A percentile compares a stretch with the other conserved stretches of the same genome.
These are phyloP conservation scores for Mallotus villosus DNA, from an alignment of 2,797 vertebrate genomes.

Conservation along the genomic window DNA sequence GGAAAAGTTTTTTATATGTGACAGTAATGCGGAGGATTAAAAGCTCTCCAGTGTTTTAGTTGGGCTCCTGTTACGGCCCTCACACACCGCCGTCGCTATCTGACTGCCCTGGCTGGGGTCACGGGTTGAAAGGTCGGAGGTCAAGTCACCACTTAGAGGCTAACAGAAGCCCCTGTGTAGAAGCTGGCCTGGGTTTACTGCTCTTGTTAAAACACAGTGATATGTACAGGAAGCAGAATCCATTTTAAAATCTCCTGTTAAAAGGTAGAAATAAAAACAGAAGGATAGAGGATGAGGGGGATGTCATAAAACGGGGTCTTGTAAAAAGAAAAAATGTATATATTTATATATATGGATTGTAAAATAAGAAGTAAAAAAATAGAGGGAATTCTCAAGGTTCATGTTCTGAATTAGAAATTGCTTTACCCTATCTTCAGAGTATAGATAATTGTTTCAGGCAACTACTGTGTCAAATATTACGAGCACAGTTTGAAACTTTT, in stretches of 20 bases:
- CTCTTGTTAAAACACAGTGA: conserved; percentile 48
- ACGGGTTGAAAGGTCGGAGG: conserved; percentile 44
- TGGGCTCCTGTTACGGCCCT: conserved; percentile 45
- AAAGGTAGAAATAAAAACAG: conserved; percentile 16
- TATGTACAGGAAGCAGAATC: conserved; percentile 41
- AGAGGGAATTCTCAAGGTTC: background rate
- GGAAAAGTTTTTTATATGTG: conserved; percentile 48
- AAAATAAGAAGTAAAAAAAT: background rate
- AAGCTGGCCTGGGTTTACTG: conserved; percentile 51
- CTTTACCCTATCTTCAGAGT: background rate
- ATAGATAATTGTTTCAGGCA: background rate
- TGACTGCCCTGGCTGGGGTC: conserved; percentile 52
- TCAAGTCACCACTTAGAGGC: conserved; percentile 53
- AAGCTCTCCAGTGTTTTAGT: conserved; percentile 42
- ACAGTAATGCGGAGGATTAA: conserved; percentile 54
- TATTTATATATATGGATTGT: no score
- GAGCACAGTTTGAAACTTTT: background rate
- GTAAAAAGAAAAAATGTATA: background rate
- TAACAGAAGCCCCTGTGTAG: conserved; percentile 53
- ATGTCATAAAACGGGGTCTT: conserved; percentile 18
- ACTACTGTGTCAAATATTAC: no score
- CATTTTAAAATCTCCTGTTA: conserved; percentile 38
- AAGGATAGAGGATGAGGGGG: conserved; percentile 6
- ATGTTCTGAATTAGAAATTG: background rate
- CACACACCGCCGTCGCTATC: conserved; percentile 44